These are phyloP conservation scores for Neomorphus geoffroyi DNA, from an alignment of 2,797 vertebrate species.

Conservation along the genomic window DNA sequence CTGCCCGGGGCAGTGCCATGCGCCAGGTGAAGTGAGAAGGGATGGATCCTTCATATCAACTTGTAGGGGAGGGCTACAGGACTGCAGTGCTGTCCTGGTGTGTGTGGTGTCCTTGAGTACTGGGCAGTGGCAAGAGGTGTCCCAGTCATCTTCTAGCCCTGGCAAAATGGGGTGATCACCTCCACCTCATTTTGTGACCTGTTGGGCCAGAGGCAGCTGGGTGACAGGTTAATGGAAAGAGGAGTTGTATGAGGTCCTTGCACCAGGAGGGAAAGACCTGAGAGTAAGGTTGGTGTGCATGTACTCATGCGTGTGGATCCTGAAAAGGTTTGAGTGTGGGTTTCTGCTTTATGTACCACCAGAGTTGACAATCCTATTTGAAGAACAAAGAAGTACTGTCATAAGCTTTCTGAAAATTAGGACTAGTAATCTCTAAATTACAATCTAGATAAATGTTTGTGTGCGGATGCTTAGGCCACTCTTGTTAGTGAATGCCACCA, in stretches of 20 bases:
- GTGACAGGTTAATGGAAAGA: not conserved
- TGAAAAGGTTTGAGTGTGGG: not conserved
- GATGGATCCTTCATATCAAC: not conserved
- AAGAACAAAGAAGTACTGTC: not conserved
- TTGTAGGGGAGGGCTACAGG: not conserved
- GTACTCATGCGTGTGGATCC: accelerated
- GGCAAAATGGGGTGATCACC: not conserved
- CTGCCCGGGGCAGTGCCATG: not conserved
- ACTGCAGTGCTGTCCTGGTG: not conserved
- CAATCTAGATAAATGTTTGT: not conserved
- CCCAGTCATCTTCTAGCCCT: not conserved
- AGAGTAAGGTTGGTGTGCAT: not conserved
- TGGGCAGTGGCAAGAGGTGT: accelerated
- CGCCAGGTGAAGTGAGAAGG: not conserved
- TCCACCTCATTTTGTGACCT: not conserved
- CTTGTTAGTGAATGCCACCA: not conserved
- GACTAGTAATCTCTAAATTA: not conserved
- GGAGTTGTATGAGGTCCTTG: not conserved
- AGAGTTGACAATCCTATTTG: not conserved
- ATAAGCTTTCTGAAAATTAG: not conserved
- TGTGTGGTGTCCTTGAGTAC: not conserved
- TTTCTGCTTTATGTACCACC: not conserved
- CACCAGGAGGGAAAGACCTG: not conserved
- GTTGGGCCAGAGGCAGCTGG: not conserved
- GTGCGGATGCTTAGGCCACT: not conserved